Evolutionary conservation across 2,797 vertebrate species (phyloP), one percentile per base, ranked within the genome.

Genomic region (Phrynocephalus forsythii): DNA sequence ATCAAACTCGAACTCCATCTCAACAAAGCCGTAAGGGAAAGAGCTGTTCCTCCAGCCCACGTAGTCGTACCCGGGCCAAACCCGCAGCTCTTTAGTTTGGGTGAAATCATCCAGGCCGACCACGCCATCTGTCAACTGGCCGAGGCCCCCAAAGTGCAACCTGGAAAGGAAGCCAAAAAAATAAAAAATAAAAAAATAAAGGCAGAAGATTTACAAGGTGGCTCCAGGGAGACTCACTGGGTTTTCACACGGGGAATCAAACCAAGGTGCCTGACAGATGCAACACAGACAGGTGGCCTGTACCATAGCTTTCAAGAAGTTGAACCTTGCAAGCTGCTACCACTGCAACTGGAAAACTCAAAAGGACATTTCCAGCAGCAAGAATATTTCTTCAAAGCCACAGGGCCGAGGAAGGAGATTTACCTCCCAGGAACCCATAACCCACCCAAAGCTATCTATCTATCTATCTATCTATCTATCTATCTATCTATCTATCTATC

Each of bases 31-130:
- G 0, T 93, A 93, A 69, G 97, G 97, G 0, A 98, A 97, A 2
- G 96, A 96, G 18, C 97, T 97, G 0, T 97, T 97, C 84, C 93
- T 97, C 98, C 98, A 99, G 44, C 98, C 98, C 83, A 99, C 96
- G 9, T 99, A 99, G 95, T 99, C 98, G 1, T 99, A 99, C 16
- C 98, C 98, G 0, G 98, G 97, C 98, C 98, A 98, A n/a, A 99
- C 98, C 26, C 97, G 96, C n/a, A 98, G 96, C 95, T 99, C 98
- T 68, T 97, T 98, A 28, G 96, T 98, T 92, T 98, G 90, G 56
- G 95, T 89, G 87, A 99, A 99, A 95, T 99, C 98, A 3, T 99
- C 98, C 86, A 97, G 96, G 1, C 98, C 98, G 85, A 99, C 93
- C 83, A 98, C 97, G 0, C 98, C 98, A 0, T 99, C 98, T 0